phyloP scores from a whole-genome alignment of 2,797 vertebrate species.

The Aythya fuligula region DNA sequence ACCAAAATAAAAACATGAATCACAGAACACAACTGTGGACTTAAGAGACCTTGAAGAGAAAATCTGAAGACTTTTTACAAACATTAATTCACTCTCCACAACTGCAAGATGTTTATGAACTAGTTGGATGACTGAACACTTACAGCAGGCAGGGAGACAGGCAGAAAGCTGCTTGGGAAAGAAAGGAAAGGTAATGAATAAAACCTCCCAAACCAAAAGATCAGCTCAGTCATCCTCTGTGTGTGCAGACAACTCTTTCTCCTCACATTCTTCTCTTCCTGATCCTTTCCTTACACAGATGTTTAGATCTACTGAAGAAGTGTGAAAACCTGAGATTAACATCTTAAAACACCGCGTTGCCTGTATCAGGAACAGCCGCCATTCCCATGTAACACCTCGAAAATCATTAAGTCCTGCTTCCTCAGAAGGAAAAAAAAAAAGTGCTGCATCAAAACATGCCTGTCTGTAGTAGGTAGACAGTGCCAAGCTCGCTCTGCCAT shows the following conservation, averaged over 20 bases:
- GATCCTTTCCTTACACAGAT: not conserved
- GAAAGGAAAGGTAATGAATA: not conserved
- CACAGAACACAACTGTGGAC: not conserved
- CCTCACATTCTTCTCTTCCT: not conserved
- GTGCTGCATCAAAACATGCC: not conserved
- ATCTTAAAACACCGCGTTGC: not conserved
- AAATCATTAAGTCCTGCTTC: not conserved
- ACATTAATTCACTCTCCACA: not conserved
- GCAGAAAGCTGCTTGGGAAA: constrained; percentile 27
- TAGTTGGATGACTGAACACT: not conserved
- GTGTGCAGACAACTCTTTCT: not conserved
- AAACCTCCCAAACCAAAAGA: constrained; percentile 18
- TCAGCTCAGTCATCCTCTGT: not conserved
- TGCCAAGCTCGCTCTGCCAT: constrained; percentile 3
- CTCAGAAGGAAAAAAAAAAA: not conserved
- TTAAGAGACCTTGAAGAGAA: not conserved
- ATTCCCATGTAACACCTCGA: not conserved
- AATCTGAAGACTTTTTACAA: not conserved
- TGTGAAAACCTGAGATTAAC: constrained; percentile 18
- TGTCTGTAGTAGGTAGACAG: not conserved
- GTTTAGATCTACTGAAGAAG: not conserved
- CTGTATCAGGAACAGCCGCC: not conserved
- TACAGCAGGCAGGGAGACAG: not conserved
- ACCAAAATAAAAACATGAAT: constrained; percentile 7
- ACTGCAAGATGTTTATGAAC: not conserved